Percentiles rank a stretch among this genome's conserved stretches.
Evolutionary conservation across 2,888 invertebrate species (phyloP).

Genomic region (Drosophila heteroneura): DNA sequence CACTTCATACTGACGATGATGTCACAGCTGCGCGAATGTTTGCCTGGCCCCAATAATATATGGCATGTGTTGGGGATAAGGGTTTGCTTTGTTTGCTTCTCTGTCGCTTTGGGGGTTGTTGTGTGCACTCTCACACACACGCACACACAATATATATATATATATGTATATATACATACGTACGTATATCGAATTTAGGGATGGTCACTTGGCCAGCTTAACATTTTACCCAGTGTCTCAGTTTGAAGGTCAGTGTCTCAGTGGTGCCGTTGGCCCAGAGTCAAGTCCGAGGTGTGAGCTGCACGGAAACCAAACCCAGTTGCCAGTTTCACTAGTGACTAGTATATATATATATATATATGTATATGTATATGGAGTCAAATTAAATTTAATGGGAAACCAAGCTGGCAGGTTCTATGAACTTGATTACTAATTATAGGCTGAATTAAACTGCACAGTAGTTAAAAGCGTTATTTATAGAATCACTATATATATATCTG

Average conservation of each 20-base stretch:
- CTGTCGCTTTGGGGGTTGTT: constrained; percentile 11
- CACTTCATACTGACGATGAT: constrained; percentile 51
- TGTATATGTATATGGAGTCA: too few relatives aligned
- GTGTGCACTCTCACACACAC: constrained; percentile 1
- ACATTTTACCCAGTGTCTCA: constrained; percentile 28
- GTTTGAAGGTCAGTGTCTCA: constrained; percentile 60
- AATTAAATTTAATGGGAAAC: not conserved
- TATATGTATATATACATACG: too few relatives aligned
- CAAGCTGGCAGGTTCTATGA: not conserved
- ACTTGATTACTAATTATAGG: not conserved
- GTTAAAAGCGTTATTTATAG: not conserved
- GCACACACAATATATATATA: not conserved
- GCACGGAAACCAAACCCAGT: constrained; percentile 24
- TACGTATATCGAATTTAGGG: constrained; percentile 33
- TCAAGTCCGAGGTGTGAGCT: constrained; percentile 34
- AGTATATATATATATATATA: not conserved
- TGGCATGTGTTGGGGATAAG: not conserved
- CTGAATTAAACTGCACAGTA: not conserved
- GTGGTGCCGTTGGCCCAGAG: constrained; percentile 39
- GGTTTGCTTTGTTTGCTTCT: constrained; percentile 6
- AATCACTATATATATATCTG: not conserved
- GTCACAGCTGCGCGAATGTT: constrained; percentile 56
- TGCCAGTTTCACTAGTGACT: constrained; percentile 21
- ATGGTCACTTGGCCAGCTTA: constrained; percentile 28
- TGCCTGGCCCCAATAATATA: constrained; percentile 30